A percentile compares a stretch with the other conserved stretches of the same genome.
Evolutionary conservation across 2,113 vertebrate species (phyloP).

Genomic region (Tachuris rubrigastra): DNA sequence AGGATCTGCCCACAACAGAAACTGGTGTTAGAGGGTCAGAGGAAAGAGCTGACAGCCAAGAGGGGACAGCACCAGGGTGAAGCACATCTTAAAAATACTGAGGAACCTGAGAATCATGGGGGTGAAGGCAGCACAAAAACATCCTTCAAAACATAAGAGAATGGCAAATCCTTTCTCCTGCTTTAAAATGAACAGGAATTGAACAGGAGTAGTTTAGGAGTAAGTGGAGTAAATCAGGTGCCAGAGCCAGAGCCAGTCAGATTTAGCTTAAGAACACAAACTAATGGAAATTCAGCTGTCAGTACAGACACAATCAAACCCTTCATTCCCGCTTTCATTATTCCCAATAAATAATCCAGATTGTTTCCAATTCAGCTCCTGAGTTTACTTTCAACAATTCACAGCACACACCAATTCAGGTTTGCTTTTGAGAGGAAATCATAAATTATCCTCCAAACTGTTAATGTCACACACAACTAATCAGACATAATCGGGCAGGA

Average conservation of each 20-base stretch:
- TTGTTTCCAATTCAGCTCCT: neutral
- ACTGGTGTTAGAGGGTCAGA: neutral
- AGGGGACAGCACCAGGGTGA: neutral
- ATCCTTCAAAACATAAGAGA: neutral
- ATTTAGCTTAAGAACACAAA: neutral
- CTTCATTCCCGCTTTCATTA: conserved; percentile 1
- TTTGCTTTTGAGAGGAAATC: conserved; percentile 1
- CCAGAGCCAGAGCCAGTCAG: neutral
- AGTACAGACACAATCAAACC: neutral
- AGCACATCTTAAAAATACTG: neutral
- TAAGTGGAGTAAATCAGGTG: neutral
- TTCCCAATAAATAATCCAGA: conserved; percentile 41
- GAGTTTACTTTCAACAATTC: conserved; percentile 10
- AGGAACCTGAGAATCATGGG: neutral
- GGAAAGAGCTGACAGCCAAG: neutral
- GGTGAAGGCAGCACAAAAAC: neutral
- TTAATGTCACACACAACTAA: neutral
- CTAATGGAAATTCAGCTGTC: neutral
- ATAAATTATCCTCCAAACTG: neutral
- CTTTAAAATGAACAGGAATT: neutral
- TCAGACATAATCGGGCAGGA: conserved; percentile 23
- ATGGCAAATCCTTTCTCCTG: neutral
- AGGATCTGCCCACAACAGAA: neutral
- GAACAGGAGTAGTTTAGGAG: neutral
- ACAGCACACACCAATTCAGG: neutral